Evolutionary conservation across 2,888 invertebrate genomes (phyloP).

Genomic region (Conistra vaccinii): DNA sequence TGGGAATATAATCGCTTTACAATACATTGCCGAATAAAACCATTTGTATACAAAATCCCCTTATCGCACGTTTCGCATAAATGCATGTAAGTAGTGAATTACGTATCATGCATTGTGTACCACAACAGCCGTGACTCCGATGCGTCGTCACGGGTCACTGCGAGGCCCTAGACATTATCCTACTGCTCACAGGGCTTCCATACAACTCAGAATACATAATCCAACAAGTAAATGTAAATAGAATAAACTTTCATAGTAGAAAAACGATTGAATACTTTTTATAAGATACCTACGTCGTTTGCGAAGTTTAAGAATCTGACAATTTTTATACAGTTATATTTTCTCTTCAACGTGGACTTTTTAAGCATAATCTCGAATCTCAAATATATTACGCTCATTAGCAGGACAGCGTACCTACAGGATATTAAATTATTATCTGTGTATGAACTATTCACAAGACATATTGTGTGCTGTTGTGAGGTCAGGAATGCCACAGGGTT

Average conservation of each 20-base stretch:
- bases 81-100: conserved; percentile 44
- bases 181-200: conserved; percentile 55
- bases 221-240: neutral
- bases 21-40: conserved; percentile 47
- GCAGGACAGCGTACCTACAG: neutral
- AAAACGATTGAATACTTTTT: neutral
- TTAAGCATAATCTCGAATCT: neutral
- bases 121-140: conserved; percentile 76
- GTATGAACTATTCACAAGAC: neutral
- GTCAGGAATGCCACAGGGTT: neutral
- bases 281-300: conserved; percentile 1
- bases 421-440: neutral
- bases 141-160: conserved; percentile 81
- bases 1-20: conserved; percentile 49
- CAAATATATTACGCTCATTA: conserved; percentile 4
- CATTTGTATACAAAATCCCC: conserved; percentile 45
- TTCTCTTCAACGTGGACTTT: neutral
- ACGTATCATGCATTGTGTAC: conserved; percentile 60
- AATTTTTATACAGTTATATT: neutral
- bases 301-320: neutral
- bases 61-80: conserved; percentile 46
- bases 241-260: neutral
- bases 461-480: neutral
- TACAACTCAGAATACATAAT: conserved; percentile 22
- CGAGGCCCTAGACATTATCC: conserved; percentile 67